Percentiles rank a stretch among this genome's conserved stretches.
Conservation (phyloP, 2,113 vertebrate species). For the Semnopithecus entellus region DNA sequence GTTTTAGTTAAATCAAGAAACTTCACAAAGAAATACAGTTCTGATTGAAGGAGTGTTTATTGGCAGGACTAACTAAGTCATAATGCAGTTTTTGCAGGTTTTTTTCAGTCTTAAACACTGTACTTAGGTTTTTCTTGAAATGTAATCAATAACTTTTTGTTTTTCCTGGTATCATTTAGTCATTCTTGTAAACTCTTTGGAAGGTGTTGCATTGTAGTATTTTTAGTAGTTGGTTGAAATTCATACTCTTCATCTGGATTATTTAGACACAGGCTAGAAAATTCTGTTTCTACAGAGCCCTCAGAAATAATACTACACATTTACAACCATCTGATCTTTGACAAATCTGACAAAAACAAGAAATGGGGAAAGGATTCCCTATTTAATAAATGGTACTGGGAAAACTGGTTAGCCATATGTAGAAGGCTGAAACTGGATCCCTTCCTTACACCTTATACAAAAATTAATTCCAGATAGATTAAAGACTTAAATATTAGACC, state of each 20-base stretch:
- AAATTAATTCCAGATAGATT: too few species aligned
- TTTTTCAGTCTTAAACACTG: neutral
- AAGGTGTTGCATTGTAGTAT: neutral
- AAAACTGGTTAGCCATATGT: too few species aligned
- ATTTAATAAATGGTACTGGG: too few species aligned
- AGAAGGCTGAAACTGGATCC: too few species aligned
- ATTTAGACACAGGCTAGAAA: neutral
- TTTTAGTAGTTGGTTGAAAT: conserved; percentile 25
- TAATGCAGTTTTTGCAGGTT: neutral
- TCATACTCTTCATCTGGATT: neutral
- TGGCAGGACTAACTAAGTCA: neutral
- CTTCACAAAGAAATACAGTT: neutral
- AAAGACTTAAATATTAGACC: too few species aligned
- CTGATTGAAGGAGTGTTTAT: neutral
- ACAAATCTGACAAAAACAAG: too few species aligned
- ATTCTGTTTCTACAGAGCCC: neutral
- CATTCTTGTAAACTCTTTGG: conserved; percentile 18
- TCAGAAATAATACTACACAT: too few species aligned
- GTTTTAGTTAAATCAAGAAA: conserved; percentile 14
- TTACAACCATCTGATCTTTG: too few species aligned
- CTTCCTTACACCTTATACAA: too few species aligned
- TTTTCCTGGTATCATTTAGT: neutral
- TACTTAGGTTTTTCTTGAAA: conserved; percentile 9
- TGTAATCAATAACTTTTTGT: neutral
- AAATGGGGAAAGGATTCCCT: too few species aligned